Evolutionary conservation across 2,113 vertebrate species (phyloP).

Genomic region (Salvelinus fontinalis): DNA sequence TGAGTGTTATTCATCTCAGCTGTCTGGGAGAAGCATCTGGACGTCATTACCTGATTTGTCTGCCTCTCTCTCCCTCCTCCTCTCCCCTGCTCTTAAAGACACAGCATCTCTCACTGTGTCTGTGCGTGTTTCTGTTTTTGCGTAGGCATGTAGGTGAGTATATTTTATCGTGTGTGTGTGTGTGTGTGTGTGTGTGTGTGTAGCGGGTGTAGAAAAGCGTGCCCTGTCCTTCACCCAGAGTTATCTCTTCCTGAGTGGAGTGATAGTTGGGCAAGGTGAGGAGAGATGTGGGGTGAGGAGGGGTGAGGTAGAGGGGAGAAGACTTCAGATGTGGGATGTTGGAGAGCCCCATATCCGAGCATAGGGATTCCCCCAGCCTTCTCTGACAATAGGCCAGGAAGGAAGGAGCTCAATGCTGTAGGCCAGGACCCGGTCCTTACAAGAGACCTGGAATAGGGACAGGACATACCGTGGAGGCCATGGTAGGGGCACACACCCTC

Average conservation of each 20-base stretch:
- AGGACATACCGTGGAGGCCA: conserved; percentile 10
- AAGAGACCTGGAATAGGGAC: conserved; percentile 41
- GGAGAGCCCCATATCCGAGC: conserved; percentile 50
- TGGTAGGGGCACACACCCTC: conserved; percentile 23
- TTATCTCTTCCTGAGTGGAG: conserved; percentile 39
- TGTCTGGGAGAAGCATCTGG: conserved; percentile 68
- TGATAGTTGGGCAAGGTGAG: conserved; percentile 36
- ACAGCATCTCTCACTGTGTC: neutral
- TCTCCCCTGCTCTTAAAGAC: neutral
- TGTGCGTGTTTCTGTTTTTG: conserved; percentile 1
- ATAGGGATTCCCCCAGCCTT: conserved; percentile 69
- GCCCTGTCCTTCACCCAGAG: conserved; percentile 63
- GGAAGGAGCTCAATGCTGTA: conserved; percentile 63
- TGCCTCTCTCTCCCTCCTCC: neutral
- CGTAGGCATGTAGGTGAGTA: neutral
- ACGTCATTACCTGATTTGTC: conserved; percentile 39
- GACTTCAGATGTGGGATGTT: conserved; percentile 49
- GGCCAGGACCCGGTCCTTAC: conserved; percentile 41
- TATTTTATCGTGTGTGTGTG: neutral
- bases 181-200: neutral
- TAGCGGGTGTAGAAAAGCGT: conserved; percentile 36
- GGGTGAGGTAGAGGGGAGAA: conserved; percentile 40
- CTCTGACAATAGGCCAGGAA: conserved; percentile 73
- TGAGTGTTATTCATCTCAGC: conserved; percentile 90
- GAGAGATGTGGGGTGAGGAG: conserved; percentile 24